These are phyloP conservation scores for Ceratina japonica DNA, from an alignment of 1,140 invertebrate genomes.

Conservation along the genomic window DNA sequence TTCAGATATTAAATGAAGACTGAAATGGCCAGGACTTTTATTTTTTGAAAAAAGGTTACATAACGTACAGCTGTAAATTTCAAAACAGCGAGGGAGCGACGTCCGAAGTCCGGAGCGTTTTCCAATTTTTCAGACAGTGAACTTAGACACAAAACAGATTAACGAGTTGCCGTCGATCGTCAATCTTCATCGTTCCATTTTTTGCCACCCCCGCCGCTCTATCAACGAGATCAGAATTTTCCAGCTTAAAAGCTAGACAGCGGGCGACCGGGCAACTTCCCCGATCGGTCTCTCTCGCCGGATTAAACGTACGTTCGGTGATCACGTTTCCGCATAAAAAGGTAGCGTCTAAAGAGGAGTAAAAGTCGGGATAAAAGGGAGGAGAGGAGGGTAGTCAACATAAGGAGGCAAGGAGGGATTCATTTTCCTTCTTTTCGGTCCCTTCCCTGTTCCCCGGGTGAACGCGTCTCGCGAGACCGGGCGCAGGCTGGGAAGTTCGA, in stretches of 20 bases:
- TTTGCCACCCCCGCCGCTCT: background rate
- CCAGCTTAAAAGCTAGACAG: conserved; percentile 32
- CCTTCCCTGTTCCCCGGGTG: background rate
- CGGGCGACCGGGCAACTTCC: conserved; percentile 56
- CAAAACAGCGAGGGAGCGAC: too few species aligned
- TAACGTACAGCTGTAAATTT: too few species aligned
- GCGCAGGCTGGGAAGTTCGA: conserved; percentile 56
- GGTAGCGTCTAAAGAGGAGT: background rate
- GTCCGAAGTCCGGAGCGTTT: too few species aligned
- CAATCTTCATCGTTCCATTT: background rate
- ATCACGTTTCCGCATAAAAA: conserved; percentile 43
- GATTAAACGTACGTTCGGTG: conserved; percentile 58
- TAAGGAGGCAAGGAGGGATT: background rate
- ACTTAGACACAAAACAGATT: background rate
- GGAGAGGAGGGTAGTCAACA: background rate
- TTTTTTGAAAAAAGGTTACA: too few species aligned
- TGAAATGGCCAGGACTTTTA: too few species aligned
- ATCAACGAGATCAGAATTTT: background rate
- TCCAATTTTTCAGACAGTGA: too few species aligned
- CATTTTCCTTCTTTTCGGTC: conserved; percentile 21
- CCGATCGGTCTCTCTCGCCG: conserved; percentile 36
- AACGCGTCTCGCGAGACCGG: conserved; percentile 51
- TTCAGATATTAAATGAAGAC: too few species aligned
- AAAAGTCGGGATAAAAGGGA: conserved; percentile 2
- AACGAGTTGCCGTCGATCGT: background rate